Percentiles rank a stretch among this genome's conserved stretches.
phyloP scores from a whole-genome alignment of 2,888 invertebrate genomes.

The Lamproptera curius region DNA sequence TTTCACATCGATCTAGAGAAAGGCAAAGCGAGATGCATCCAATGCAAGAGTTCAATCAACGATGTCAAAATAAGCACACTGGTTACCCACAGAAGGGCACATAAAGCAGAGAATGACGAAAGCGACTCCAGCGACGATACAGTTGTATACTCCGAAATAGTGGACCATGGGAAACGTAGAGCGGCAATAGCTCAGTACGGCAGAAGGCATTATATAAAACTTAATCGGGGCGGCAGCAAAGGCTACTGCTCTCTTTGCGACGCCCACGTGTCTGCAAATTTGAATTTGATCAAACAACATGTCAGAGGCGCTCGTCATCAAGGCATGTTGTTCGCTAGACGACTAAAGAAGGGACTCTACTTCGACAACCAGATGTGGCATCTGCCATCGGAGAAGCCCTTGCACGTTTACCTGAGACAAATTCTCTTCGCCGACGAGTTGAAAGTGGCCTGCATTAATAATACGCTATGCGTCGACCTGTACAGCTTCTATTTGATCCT shows the following conservation, averaged over 20 bases:
- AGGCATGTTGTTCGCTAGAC: conserved; percentile 41
- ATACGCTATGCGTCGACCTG: conserved; percentile 28
- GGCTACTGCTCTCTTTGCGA: conserved; percentile 50
- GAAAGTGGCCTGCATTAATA: conserved; percentile 33
- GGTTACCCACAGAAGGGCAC: neutral
- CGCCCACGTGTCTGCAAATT: conserved; percentile 37
- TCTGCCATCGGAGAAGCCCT: conserved; percentile 16
- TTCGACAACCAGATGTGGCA: conserved; percentile 5
- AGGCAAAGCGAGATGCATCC: conserved; percentile 37
- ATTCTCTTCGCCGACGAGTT: conserved; percentile 22
- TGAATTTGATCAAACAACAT: conserved; percentile 40
- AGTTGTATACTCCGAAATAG: neutral
- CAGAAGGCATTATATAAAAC: conserved; percentile 40
- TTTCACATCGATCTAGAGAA: conserved; percentile 26
- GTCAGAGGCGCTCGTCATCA: conserved; percentile 39
- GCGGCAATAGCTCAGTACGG: conserved; percentile 43
- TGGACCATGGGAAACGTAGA: conserved; percentile 44
- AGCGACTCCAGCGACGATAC: conserved; percentile 5
- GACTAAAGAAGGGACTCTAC: conserved; percentile 25
- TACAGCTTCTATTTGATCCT: conserved; percentile 38
- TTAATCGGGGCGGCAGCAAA: conserved; percentile 45
- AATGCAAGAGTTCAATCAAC: conserved; percentile 34
- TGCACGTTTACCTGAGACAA: conserved; percentile 24
- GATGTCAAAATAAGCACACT: conserved; percentile 23
- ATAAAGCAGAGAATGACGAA: conserved; percentile 10